These are phyloP conservation scores for Tangara arthus DNA, from an alignment of 2,797 vertebrate species.

Conservation along the genomic window DNA sequence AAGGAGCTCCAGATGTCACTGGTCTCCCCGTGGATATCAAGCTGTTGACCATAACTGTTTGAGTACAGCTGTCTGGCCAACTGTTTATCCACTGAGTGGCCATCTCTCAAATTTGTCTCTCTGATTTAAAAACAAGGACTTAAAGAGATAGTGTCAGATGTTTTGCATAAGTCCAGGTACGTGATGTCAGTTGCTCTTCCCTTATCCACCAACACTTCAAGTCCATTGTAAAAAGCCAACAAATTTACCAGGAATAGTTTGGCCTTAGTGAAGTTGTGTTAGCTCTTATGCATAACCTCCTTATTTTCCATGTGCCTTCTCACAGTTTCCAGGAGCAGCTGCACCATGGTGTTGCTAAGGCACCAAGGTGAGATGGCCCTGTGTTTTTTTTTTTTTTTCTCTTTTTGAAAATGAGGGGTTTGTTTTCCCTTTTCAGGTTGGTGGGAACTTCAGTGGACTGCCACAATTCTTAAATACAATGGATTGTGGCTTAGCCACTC, in stretches of 20 bases:
- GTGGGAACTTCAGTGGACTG: background rate
- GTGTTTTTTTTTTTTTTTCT: background rate
- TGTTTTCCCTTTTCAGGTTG: background rate
- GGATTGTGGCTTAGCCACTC: background rate
- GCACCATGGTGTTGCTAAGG: background rate
- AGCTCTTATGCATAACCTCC: background rate
- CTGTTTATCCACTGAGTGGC: background rate
- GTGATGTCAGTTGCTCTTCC: background rate
- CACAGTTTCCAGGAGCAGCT: background rate
- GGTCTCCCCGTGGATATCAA: background rate
- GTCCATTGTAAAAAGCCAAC: background rate
- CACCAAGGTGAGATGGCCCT: background rate
- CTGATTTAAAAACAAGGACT: background rate
- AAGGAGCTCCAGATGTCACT: background rate
- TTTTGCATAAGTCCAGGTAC: background rate
- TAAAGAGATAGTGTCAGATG: accelerated
- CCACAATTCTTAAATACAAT: accelerated
- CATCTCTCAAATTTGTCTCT: background rate
- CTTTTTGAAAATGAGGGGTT: background rate
- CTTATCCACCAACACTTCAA: background rate
- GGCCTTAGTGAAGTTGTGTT: background rate
- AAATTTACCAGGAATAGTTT: background rate
- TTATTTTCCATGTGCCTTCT: background rate
- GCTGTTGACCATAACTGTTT: background rate
- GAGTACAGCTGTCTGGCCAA: background rate